phyloP scores from a whole-genome alignment of 2,888 invertebrate genomes.

The Clanis bilineata region DNA sequence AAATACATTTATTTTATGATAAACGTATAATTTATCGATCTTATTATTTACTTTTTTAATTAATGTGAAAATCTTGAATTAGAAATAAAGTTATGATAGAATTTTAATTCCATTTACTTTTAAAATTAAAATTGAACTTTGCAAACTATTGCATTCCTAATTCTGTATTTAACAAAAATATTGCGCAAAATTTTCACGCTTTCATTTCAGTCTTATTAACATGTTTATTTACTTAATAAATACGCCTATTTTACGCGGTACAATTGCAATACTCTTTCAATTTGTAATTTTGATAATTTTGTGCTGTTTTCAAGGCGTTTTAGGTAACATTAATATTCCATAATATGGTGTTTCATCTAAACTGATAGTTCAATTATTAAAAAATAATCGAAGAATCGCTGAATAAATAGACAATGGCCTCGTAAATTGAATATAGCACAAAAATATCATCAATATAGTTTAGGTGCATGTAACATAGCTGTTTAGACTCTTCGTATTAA shows the following conservation, averaged over 20 bases:
- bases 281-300: background rate
- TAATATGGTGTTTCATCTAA: too few species aligned
- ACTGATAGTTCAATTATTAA: too few species aligned
- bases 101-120: too few species aligned
- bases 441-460: constrained; percentile 29
- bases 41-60: too few species aligned
- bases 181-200: background rate
- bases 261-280: background rate
- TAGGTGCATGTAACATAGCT: constrained; percentile 51
- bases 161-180: background rate
- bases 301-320: too few species aligned
- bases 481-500: constrained; percentile 20
- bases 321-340: too few species aligned
- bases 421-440: background rate
- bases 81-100: too few species aligned
- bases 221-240: constrained; percentile 3
- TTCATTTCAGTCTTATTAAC: background rate
- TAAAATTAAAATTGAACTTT: too few species aligned
- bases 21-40: too few species aligned
- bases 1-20: background rate
- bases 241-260: background rate
- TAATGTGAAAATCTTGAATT: too few species aligned
- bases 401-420: background rate
- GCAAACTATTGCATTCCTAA: too few species aligned
- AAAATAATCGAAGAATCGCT: too few species aligned